Evolutionary conservation across 2,888 invertebrate species (phyloP).

Genomic region (Quadriops clusia): DNA sequence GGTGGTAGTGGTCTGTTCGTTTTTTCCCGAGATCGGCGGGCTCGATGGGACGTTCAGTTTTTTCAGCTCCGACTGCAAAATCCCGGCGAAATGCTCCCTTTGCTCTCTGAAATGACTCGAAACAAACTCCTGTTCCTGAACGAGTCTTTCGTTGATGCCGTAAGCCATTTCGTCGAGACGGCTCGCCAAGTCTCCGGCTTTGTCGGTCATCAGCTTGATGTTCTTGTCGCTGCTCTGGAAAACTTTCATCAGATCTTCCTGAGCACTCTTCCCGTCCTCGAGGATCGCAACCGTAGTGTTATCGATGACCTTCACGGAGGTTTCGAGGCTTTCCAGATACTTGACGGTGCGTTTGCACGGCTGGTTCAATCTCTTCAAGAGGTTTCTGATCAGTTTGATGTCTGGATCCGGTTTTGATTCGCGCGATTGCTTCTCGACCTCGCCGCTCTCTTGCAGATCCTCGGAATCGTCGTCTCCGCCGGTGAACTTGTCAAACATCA

Average conservation of each 20-base stretch:
- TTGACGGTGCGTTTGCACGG: constrained; percentile 26
- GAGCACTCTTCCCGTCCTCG: no score
- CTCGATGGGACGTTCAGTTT: constrained; percentile 1
- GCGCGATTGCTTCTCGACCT: constrained; percentile 13
- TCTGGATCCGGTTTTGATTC: constrained; percentile 14
- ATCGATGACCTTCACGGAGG: constrained; percentile 25
- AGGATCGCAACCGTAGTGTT: constrained; percentile 21
- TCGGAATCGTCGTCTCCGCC: constrained; percentile 22
- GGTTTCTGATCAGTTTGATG: constrained; percentile 19
- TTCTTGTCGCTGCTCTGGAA: no score
- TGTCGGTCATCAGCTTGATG: no score
- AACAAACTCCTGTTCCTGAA: no score
- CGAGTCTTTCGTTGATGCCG: no score
- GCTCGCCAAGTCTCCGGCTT: no score
- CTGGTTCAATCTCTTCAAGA: constrained; percentile 22
- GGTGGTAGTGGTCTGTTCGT: neutral
- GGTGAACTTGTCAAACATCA: constrained; percentile 33
- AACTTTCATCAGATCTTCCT: no score
- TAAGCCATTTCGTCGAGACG: no score
- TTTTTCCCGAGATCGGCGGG: neutral
- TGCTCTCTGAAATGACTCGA: constrained; percentile 17
- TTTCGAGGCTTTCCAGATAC: constrained; percentile 28
- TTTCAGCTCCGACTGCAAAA: constrained; percentile 13
- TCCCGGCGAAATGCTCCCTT: constrained; percentile 14
- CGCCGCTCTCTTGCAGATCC: constrained; percentile 20